Conservation (phyloP, 2,888 invertebrate species). For the Acanthopleura granulata region DNA sequence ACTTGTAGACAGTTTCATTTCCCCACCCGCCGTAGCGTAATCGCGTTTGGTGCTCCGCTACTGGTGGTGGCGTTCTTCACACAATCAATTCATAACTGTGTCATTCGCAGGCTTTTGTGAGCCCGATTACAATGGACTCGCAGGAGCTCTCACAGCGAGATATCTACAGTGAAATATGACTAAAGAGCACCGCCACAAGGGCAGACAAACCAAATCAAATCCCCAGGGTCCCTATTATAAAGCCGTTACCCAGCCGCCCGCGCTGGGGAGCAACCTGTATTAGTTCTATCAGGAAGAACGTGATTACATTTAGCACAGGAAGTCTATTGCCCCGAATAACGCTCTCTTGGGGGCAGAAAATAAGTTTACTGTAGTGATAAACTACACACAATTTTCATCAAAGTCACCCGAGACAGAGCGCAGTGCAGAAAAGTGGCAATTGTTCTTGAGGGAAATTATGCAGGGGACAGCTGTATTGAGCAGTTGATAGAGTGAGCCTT, state of each 20-base stretch:
- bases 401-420: conserved; percentile 10
- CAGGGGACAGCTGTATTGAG: conserved; percentile 11
- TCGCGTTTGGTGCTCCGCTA: neutral
- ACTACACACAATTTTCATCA: conserved; percentile 22
- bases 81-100: conserved; percentile 20
- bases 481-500: conserved; percentile 1
- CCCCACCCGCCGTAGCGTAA: neutral
- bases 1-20: conserved; percentile 15
- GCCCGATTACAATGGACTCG: neutral
- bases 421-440: conserved; percentile 7
- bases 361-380: conserved; percentile 19
- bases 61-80: conserved; percentile 1
- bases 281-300: conserved; percentile 19
- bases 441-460: conserved; percentile 22
- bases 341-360: conserved; percentile 15
- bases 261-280: conserved; percentile 13
- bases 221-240: conserved; percentile 15
- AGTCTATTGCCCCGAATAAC: conserved; percentile 4
- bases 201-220: conserved; percentile 19
- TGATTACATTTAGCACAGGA: conserved; percentile 18
- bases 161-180: conserved; percentile 14
- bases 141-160: neutral
- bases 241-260: neutral
- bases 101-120: conserved; percentile 12
- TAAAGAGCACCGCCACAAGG: conserved; percentile 7